Percentiles rank a stretch among this genome's conserved stretches.
These are phyloP conservation scores for Lateolabrax maculatus DNA, from an alignment of 2,797 vertebrate genomes.

Conservation along the genomic window DNA sequence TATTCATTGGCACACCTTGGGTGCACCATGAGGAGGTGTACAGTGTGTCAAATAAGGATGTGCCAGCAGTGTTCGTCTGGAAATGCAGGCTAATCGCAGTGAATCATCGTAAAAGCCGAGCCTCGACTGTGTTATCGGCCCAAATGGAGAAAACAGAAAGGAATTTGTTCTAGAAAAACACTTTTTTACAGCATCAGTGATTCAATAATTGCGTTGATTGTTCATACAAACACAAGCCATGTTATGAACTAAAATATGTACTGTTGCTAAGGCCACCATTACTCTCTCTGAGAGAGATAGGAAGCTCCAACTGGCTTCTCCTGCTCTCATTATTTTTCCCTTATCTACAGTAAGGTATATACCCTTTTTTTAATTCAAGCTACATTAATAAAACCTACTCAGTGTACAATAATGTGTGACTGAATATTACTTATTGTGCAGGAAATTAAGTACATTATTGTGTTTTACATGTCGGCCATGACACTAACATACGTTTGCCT, in stretches of 20 bases:
- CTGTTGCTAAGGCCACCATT: neutral
- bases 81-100: slow-evolving; percentile 55
- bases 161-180: slow-evolving; percentile 9
- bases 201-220: neutral
- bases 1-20: slow-evolving; percentile 81
- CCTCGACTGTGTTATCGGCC: neutral
- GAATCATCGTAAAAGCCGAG: slow-evolving; percentile 33
- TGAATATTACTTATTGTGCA: neutral
- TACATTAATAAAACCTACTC: slow-evolving; percentile 1
- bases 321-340: slow-evolving; percentile 12
- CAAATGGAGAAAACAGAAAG: slow-evolving; percentile 15
- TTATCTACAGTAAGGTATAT: neutral
- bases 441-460: neutral
- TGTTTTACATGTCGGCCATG: neutral
- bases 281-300: slow-evolving; percentile 20
- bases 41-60: slow-evolving; percentile 69
- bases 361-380: neutral
- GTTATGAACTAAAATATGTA: neutral
- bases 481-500: neutral
- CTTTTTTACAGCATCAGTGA: neutral
- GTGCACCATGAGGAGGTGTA: slow-evolving; percentile 63
- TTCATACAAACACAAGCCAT: neutral
- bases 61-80: slow-evolving; percentile 55
- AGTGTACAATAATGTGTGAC: neutral
- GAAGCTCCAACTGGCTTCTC: neutral